Evolutionary conservation across 35 echinoderm and acorn worm genomes (phyloP), one percentile per base, ranked within the genome.

Genomic region (Strongylocentrotus purpuratus): DNA sequence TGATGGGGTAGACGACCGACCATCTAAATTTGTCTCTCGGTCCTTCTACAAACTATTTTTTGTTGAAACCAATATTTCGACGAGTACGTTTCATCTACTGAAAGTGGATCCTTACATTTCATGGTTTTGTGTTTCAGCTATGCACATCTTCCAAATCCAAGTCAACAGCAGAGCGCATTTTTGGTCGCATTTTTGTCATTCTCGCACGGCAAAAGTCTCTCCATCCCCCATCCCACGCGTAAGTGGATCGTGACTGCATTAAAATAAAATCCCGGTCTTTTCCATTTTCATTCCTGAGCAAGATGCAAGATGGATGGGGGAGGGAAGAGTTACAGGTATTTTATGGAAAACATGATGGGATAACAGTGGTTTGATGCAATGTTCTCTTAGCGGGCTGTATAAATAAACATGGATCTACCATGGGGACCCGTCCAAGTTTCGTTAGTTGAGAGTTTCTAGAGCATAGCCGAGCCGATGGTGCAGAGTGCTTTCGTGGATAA

Each of bases 191-290:
- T 89, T 89, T 89, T 33, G 32, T 2, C 87, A 89, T 89, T 45
- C 33, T 89, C 87, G 87, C 33, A 35, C 87, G 87, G 14, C 32
- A 9, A 59, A 59, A 89, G 45, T 78, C 22, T 28, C 25, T 78
- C 61, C 1, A n/a, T 11, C 25, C 86, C 14, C 87, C 87, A 31
- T 89, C 33, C 15, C 11, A 4, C 31, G 31, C 33, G 87, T n/a
- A 78, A 78, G 65, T 78, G 20, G 45, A 89, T 89, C 87, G 87
- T 89, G 87, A 89, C 65, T 78, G 65, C 65, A 78, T 78, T 78
- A 25, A 0, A 89, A 33, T 11, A 33, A 33, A 86, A 33, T 86
- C 85, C 32, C 85, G 11, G 85, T 11, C 20, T 8, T 35, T 88
- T n/a, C 45, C 87, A 78, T 78, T 28, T 78, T 78, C 65, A n/a